Percentiles rank a stretch among this genome's conserved stretches.
Conservation (phyloP, 92 coral and sea anemone species). For the Parazoanthus darwini region DNA sequence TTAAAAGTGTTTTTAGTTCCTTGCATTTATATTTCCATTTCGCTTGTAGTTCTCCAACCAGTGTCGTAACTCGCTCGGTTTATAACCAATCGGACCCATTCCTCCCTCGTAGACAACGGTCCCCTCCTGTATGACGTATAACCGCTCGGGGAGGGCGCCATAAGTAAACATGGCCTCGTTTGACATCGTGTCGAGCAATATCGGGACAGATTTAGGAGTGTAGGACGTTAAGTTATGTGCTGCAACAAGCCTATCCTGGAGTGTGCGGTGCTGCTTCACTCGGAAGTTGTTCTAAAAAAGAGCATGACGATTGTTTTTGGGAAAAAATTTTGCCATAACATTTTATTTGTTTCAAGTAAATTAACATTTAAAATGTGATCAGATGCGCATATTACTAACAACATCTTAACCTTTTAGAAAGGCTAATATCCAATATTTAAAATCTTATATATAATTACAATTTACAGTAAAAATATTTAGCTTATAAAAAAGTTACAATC, state of each 20-base stretch:
- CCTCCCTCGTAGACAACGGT: slow-evolving; percentile 50
- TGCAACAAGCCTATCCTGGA: slow-evolving; percentile 45
- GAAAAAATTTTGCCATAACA: too few species aligned
- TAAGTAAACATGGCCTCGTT: slow-evolving; percentile 40
- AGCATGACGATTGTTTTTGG: too few species aligned
- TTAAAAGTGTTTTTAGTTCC: too few species aligned
- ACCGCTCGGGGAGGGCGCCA: slow-evolving; percentile 48
- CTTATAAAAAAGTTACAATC: too few species aligned
- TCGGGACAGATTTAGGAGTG: slow-evolving; percentile 40
- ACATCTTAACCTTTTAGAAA: too few species aligned
- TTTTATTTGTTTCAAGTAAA: too few species aligned
- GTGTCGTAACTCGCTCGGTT: slow-evolving; percentile 38
- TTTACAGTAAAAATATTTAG: too few species aligned
- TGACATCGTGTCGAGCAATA: slow-evolving; percentile 48
- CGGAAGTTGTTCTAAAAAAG: slow-evolving; percentile 41
- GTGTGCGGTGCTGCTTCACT: slow-evolving; percentile 48
- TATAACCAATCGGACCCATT: slow-evolving; percentile 46
- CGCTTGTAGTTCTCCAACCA: slow-evolving; percentile 32
- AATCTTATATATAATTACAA: too few species aligned
- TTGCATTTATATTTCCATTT: background rate
- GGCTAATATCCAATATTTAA: too few species aligned
- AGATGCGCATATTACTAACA: too few species aligned
- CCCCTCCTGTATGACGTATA: slow-evolving; percentile 41
- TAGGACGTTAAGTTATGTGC: slow-evolving; percentile 39
- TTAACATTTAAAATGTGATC: too few species aligned